These are phyloP conservation scores for Mus minutoides DNA, from an alignment of 2,797 vertebrate species.

Conservation along the genomic window DNA sequence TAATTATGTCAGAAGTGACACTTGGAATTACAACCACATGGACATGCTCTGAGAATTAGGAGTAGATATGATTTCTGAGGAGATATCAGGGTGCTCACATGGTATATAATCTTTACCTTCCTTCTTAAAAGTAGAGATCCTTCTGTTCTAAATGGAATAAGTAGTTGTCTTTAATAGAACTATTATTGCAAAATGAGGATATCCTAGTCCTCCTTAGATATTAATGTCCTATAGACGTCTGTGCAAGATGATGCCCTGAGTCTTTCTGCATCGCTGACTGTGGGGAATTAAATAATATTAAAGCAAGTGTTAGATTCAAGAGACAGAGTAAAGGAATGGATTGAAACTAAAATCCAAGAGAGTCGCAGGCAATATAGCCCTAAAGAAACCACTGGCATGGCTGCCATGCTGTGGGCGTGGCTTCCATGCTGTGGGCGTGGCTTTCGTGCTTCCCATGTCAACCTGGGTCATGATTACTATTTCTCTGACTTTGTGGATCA, in stretches of 20 bases:
- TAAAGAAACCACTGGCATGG: background rate
- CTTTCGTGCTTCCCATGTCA: no score
- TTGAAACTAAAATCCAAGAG: background rate
- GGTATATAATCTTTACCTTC: background rate
- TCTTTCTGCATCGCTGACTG: background rate
- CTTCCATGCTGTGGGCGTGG: fast-evolving
- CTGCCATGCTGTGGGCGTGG: fast-evolving
- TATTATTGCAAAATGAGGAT: background rate
- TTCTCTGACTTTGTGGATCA: background rate
- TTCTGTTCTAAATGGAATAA: background rate
- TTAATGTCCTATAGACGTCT: background rate
- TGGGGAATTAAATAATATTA: background rate
- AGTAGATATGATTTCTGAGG: background rate
- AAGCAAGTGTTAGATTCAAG: background rate
- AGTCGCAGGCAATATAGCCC: background rate
- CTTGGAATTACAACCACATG: background rate
- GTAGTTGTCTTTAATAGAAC: background rate
- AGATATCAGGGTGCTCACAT: fast-evolving
- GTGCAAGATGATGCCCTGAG: background rate
- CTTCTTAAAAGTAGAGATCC: background rate
- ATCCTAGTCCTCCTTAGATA: background rate
- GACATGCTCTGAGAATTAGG: background rate
- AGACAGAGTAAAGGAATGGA: background rate
- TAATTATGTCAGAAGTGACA: background rate
- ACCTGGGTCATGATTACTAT: fast-evolving